Evolutionary conservation across 2,797 vertebrate genomes (phyloP), one percentile per base, ranked within the genome.

Genomic region (Benthosema pterotum): DNA sequence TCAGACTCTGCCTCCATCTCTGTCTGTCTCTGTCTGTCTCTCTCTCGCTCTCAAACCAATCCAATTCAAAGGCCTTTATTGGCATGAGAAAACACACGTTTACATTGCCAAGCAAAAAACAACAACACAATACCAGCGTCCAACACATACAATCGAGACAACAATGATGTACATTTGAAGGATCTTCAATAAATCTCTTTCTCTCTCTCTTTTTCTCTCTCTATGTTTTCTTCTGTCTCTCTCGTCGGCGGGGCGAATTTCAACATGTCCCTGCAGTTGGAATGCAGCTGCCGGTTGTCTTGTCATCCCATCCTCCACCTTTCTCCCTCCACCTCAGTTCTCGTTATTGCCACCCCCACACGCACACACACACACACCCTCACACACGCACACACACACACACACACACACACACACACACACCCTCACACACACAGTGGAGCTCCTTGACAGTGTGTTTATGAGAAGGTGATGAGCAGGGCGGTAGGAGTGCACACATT

Each of bases 401-500:
- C 32, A 7, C 32, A 11, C 32, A 38, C 32, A 38, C 32, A 9
- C 32, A 38, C 32, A 38, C 32, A 38, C 32, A 9, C 32, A 9
- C 32, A 38, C 32, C 8, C 32, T 8, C 32, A 9, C 32, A 38
- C 8, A 38, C 6, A 38, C 8, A 59, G 32, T n/a, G 17, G 32
- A 22, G 32, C 32, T 9, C 7, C 32, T 11, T 38, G 32, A 76
- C 72, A 64, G 68, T 13, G 49, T 65, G 72, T 82, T 88, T 83
- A 90, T 91, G 82, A 88, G 79, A 57, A 88, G 79, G 87, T 78
- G 90, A 87, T 87, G 90, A 91, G 80, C 79, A 72, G 67, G 59
- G 49, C 64, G 75, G 65, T 47, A 59, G 75, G 67, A 63, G 61
- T 43, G 52, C 19, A 56, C 19, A 15, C 49, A 52, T 32, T 75